Conservation (phyloP, 2,113 vertebrate genomes). For the Lanius ludovicianus region DNA sequence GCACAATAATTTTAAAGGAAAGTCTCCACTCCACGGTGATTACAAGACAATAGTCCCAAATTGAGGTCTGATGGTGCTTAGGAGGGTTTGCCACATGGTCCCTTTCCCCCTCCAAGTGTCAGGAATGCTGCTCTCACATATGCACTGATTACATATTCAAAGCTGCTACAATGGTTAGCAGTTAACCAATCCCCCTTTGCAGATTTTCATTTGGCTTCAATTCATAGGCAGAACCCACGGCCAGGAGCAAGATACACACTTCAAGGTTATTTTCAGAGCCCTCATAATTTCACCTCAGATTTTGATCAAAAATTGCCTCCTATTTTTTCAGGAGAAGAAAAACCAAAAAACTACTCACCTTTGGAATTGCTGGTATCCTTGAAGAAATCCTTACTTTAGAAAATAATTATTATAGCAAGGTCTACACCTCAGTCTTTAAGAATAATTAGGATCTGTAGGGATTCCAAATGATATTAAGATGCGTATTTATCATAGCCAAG, state of each 20-base stretch:
- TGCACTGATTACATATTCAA: slow-evolving; percentile 27
- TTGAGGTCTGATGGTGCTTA: neutral
- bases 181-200: neutral
- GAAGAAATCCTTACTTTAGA: slow-evolving; percentile 27
- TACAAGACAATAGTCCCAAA: slow-evolving; percentile 47
- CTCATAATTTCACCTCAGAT: slow-evolving; percentile 38
- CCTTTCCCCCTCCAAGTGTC: neutral
- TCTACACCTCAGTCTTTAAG: slow-evolving; percentile 37
- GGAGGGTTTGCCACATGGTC: neutral
- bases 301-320: slow-evolving; percentile 20
- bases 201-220: slow-evolving; percentile 42
- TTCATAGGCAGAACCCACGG: neutral
- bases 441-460: slow-evolving; percentile 56
- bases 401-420: neutral
- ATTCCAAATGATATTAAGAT: slow-evolving; percentile 58
- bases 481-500: slow-evolving; percentile 52
- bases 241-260: neutral
- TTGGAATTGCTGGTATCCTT: neutral
- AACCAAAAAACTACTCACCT: neutral
- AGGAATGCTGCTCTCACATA: neutral
- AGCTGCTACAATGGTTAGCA: slow-evolving; percentile 2
- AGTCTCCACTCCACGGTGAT: slow-evolving; percentile 2
- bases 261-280: slow-evolving; percentile 16
- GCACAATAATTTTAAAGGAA: neutral
- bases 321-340: neutral